Percentiles rank a stretch among this genome's conserved stretches.
These are phyloP conservation scores for Dryocosmus kuriphilus DNA, from an alignment of 2,888 invertebrate genomes.

Conservation along the genomic window DNA sequence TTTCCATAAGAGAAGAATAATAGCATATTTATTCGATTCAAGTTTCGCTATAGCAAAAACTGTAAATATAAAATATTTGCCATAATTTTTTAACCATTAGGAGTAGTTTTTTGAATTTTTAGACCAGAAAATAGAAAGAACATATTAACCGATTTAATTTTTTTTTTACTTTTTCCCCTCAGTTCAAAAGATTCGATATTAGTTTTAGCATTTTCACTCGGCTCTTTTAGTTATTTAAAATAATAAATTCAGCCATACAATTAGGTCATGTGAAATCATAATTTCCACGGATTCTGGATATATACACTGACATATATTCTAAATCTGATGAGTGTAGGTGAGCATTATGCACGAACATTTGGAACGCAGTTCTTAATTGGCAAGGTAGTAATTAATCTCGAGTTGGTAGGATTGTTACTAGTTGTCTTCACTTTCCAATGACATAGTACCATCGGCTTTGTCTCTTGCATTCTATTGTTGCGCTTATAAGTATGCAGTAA, in stretches of 20 bases:
- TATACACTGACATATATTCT: neutral
- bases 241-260: neutral
- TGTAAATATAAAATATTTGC: too few relatives aligned
- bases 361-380: constrained; percentile 64
- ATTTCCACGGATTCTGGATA: neutral
- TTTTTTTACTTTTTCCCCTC: too few relatives aligned
- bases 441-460: constrained; percentile 36
- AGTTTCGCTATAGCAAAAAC: too few relatives aligned
- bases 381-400: constrained; percentile 63
- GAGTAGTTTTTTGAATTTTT: too few relatives aligned
- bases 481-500: constrained; percentile 14
- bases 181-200: too few relatives aligned
- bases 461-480: constrained; percentile 28
- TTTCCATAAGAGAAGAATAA: too few relatives aligned
- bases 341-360: neutral
- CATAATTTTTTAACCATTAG: too few relatives aligned
- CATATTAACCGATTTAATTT: too few relatives aligned
- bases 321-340: neutral
- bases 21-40: too few relatives aligned
- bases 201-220: too few relatives aligned
- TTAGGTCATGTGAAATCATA: neutral
- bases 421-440: constrained; percentile 44
- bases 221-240: neutral
- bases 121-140: too few relatives aligned
- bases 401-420: constrained; percentile 58